These are phyloP conservation scores for Morus bassanus DNA, from an alignment of 2,797 vertebrate genomes.

Conservation along the genomic window DNA sequence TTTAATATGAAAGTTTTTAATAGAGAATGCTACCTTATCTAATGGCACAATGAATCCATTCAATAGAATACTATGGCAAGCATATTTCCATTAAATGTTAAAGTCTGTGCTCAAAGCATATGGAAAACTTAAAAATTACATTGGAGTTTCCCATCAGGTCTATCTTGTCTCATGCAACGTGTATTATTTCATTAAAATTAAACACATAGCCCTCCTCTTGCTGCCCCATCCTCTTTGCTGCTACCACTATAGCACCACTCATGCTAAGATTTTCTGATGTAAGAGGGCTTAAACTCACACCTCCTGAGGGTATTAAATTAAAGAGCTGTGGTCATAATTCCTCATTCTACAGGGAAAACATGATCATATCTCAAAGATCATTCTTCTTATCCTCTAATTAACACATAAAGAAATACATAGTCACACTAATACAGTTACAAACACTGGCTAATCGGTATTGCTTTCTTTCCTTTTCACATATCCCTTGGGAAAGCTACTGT, in stretches of 20 bases:
- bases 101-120: not conserved
- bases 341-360: not conserved
- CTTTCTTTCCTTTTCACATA: not conserved
- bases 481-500: slow-evolving; percentile 9
- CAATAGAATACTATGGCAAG: not conserved
- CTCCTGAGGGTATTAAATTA: not conserved
- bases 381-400: slow-evolving; percentile 15
- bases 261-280: not conserved
- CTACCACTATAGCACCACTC: not conserved
- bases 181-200: not conserved
- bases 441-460: not conserved
- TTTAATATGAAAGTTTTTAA: not conserved
- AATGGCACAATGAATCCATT: not conserved
- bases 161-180: not conserved
- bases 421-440: not conserved
- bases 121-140: not conserved
- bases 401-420: not conserved
- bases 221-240: not conserved
- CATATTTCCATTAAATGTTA: not conserved
- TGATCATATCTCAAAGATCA: not conserved
- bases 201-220: not conserved
- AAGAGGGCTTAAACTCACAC: not conserved
- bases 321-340: not conserved
- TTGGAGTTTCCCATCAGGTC: not conserved
- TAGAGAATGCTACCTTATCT: not conserved